Evolutionary conservation across 2,113 vertebrate species (phyloP).

Genomic region (Erinaceus europaeus): DNA sequence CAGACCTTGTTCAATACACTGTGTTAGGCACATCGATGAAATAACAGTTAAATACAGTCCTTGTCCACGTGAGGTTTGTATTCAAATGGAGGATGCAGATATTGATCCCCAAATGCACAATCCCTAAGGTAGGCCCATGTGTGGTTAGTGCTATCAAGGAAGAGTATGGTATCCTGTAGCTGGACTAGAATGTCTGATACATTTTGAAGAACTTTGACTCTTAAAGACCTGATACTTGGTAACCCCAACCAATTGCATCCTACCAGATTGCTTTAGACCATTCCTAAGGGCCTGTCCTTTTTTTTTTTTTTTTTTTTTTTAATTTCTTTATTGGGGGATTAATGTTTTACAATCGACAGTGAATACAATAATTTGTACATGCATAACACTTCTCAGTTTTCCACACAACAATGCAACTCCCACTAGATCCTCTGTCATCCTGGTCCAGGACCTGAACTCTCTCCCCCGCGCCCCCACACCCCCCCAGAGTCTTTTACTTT

Average conservation of each 20-base stretch:
- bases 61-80: neutral
- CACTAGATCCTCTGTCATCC: too few species aligned
- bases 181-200: neutral
- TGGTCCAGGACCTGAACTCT: too few species aligned
- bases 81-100: neutral
- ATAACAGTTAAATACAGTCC: neutral
- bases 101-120: neutral
- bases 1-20: neutral
- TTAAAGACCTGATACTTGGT: neutral
- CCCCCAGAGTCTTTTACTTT: too few species aligned
- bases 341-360: too few species aligned
- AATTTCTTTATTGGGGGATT: too few species aligned
- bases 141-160: neutral
- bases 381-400: too few species aligned
- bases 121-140: neutral
- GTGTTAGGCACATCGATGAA: neutral
- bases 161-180: neutral
- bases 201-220: neutral
- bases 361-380: too few species aligned
- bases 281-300: neutral
- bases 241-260: neutral
- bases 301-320: too few species aligned
- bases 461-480: too few species aligned
- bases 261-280: neutral
- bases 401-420: too few species aligned